phyloP scores from a whole-genome alignment of 2,113 vertebrate genomes.

The Manacus vitellinus region DNA sequence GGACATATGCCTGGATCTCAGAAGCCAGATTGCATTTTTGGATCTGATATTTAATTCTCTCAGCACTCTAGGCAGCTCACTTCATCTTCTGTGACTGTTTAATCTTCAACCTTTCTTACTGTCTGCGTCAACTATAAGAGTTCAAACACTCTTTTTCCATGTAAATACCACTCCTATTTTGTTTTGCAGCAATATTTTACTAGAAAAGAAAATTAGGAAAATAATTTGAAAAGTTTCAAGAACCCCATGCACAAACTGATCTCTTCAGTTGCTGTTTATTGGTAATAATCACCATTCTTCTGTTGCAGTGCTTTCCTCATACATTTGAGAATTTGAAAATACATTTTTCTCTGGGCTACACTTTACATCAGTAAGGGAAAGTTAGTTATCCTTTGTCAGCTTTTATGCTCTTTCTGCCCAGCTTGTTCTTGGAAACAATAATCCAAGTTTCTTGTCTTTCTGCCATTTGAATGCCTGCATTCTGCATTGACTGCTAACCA shows the following conservation, averaged over 20 bases:
- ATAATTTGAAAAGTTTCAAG: neutral
- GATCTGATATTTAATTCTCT: neutral
- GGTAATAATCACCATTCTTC: neutral
- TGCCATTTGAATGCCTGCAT: neutral
- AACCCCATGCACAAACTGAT: neutral
- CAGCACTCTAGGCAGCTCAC: neutral
- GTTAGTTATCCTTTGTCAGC: neutral
- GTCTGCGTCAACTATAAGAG: neutral
- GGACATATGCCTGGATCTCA: neutral
- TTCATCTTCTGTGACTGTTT: neutral
- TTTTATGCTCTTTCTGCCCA: neutral
- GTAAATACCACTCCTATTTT: neutral
- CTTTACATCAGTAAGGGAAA: neutral
- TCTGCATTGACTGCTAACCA: neutral
- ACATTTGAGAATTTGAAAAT: neutral
- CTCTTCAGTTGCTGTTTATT: neutral
- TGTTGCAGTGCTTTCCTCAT: neutral
- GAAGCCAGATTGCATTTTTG: neutral
- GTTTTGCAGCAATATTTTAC: neutral
- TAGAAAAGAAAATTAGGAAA: neutral
- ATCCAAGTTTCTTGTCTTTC: neutral
- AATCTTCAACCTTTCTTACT: neutral
- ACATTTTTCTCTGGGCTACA: neutral
- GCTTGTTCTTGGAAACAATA: neutral
- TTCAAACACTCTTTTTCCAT: neutral